Evolutionary conservation across 1,140 invertebrate genomes (phyloP).

Genomic region (Drosophila nasuta): DNA sequence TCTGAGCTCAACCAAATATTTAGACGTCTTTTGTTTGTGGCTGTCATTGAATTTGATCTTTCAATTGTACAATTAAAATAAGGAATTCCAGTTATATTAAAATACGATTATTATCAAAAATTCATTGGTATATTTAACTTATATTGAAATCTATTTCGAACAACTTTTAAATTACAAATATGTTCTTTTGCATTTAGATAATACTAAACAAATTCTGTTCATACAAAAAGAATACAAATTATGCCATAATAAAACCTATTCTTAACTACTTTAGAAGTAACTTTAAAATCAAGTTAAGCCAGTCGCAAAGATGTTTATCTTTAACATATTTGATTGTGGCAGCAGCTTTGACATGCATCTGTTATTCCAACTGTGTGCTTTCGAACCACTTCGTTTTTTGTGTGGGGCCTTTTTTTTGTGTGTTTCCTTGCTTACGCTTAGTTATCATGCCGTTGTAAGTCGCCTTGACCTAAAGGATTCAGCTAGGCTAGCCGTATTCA

Average conservation of each 20-base stretch:
- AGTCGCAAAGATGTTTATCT: constrained; percentile 4
- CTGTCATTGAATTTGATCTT: too few species aligned
- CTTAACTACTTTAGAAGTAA: not conserved
- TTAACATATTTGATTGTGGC: not conserved
- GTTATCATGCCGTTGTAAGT: constrained; percentile 17
- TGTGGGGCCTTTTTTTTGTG: not conserved
- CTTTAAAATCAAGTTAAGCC: not conserved
- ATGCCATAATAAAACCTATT: not conserved
- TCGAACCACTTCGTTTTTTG: not conserved
- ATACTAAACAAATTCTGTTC: too few species aligned
- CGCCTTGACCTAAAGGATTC: constrained; percentile 36
- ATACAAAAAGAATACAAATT: too few species aligned
- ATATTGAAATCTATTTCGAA: too few species aligned
- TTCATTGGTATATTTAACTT: too few species aligned
- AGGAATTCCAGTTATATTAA: too few species aligned
- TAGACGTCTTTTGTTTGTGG: too few species aligned
- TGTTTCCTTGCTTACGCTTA: not conserved
- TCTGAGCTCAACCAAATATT: too few species aligned
- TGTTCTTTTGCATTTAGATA: too few species aligned
- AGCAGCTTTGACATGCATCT: constrained; percentile 1
- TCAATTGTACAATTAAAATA: too few species aligned
- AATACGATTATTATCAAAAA: too few species aligned
- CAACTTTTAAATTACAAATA: too few species aligned
- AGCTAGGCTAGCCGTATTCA: constrained; percentile 27
- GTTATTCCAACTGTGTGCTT: not conserved